Evolutionary conservation across 2,797 vertebrate species (phyloP), one percentile per base, ranked within the genome.

Genomic region (Coregonus sp.): DNA sequence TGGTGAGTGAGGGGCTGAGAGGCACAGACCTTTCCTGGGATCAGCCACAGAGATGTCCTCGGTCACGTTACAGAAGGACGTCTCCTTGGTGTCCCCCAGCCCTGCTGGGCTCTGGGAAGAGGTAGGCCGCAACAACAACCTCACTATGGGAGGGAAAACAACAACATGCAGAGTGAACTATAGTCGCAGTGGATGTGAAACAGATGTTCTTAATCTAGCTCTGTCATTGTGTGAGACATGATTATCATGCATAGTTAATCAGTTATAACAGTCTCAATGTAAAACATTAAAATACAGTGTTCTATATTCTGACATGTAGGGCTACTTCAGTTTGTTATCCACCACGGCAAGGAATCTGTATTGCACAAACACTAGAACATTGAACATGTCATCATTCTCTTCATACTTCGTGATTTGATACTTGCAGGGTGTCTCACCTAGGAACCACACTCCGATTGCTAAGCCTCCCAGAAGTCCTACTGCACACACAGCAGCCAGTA

Each of bases 11-110:
- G 7, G 4, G 52, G 15, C 18, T 9, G 5, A 50, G n/a, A n/a
- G 75, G 79, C 72, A 80, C 92, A 87, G 91, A 95, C 95, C 95
- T 95, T 95, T 96, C 78, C 93, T 94, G 31, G 88, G 83, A 84
- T 95, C 92, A 16, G 86, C 84, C 66, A 92, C 78, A 1, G 92
- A 89, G 76, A 89, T 89, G 63, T 95, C 95, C 74, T 95, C 95
- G 0, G 95, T 94, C 81, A 95, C 90, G 6, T 95, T 96, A 88
- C 95, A 95, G 88, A 94, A 94, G 25, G 93, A 82, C 0, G 92
- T 94, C 85, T 94, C 94, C 83, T 95, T 95, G 54, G 92, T 91
- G 82, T 95, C 94, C 72, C 92, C 94, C 0, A 95, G 85, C 69
- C 91, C 93, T 75, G 92, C 89, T 52, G 93, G 85, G 82, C 86